Evolutionary conservation across 2,113 vertebrate species (phyloP), one percentile per base, ranked within the genome.

Genomic region (Donacobius atricapilla): DNA sequence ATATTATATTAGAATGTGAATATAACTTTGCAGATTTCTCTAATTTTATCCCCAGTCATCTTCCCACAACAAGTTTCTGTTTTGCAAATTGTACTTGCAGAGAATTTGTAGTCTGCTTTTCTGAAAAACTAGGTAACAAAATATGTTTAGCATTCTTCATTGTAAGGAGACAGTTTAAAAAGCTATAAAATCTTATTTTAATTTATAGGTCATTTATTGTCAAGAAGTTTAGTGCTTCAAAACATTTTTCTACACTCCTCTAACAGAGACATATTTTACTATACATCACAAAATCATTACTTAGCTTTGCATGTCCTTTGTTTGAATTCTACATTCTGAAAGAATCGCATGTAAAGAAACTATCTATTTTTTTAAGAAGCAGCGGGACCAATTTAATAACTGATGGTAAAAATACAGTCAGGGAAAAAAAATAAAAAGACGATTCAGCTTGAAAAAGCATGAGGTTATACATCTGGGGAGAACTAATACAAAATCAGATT

Each of bases 321-420:
- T 87, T 83, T 18, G 51, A 94, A 89, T 84, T 51, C 8, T 70
- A 42, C 9, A 39, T 70, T 61, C 33, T 35, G 54, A 90, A 95
- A 92, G 5, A 51, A 66, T 1, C 77, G 4, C 3, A 7, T 48
- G 15, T 58, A 68, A 82, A 89, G 37, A 89, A 93, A 56, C 19
- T 14, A 57, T 65, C 45, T 37, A 45, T 68, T 87, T 96, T 89
- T 84, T 40, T 94, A 25, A 76, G 82, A 92, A 94, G 65, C 65
- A 3, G 19, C 87, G 81, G 81, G 93, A 93, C 66, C 61, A 95
- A 87, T 96, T 95, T 95, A 94, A 79, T 8, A 87, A 91, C 31
- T 39, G 25, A 69, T 60, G 16, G 28, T 47, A 91, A 40, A 94
- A 93, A 70, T 82, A 45, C 0, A 0, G 25, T 33, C n/a, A 68